A percentile compares a stretch with the other conserved stretches of the same genome.
These are phyloP conservation scores for Antennarius striatus DNA, from an alignment of 2,113 vertebrate species.

Conservation along the genomic window DNA sequence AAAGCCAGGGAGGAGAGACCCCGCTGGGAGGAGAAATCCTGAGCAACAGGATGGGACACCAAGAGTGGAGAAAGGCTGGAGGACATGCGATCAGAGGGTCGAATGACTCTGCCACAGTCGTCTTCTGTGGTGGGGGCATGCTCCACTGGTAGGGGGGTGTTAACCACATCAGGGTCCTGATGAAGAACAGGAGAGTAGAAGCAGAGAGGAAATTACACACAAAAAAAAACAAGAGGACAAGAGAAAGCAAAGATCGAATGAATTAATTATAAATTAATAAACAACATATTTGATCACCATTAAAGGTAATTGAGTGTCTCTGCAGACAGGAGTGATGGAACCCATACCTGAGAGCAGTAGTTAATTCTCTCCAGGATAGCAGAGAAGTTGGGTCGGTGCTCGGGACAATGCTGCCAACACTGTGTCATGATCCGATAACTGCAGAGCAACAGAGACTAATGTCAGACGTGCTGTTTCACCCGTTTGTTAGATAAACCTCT, in stretches of 20 bases:
- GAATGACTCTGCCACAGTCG: constrained; percentile 74
- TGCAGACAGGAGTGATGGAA: neutral
- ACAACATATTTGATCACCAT: neutral
- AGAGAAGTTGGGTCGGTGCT: constrained; percentile 89
- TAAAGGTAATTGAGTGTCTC: neutral
- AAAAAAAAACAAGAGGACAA: neutral
- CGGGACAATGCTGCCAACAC: constrained; percentile 93
- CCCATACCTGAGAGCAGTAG: constrained; percentile 89
- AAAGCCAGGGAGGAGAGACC: constrained; percentile 48
- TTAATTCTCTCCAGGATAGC: constrained; percentile 90
- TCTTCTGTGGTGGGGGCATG: constrained; percentile 83
- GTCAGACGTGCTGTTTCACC: neutral
- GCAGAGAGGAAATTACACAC: neutral
- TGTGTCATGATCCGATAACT: constrained; percentile 93
- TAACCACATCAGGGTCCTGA: constrained; percentile 92
- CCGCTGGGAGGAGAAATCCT: constrained; percentile 65
- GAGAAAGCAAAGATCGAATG: neutral
- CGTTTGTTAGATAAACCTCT: neutral
- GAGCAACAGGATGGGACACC: constrained; percentile 69
- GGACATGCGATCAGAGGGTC: constrained; percentile 75
- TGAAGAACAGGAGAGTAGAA: constrained; percentile 1
- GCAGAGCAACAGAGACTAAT: constrained; percentile 12
- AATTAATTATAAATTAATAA: neutral
- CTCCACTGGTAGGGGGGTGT: constrained; percentile 86
- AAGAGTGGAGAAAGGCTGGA: constrained; percentile 80